phyloP scores from a whole-genome alignment of 2,113 vertebrate genomes.

The Chinchilla lanigera region DNA sequence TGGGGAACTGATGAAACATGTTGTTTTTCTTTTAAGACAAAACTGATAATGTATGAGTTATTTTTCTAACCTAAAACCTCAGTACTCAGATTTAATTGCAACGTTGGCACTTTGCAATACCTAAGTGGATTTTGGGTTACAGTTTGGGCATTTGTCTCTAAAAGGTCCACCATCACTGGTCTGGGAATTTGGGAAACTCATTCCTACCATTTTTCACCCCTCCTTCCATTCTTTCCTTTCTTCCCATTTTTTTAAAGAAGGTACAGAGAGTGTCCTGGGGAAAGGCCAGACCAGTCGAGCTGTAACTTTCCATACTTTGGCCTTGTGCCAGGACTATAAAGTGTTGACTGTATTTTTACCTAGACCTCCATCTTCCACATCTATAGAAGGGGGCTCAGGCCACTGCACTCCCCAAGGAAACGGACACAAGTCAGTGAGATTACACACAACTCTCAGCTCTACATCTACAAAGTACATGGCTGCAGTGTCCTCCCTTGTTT shows the following conservation, averaged over 20 bases:
- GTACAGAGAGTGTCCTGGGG: background rate
- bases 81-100: background rate
- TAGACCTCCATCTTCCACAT: background rate
- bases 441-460: background rate
- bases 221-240: background rate
- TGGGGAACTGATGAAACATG: background rate
- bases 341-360: background rate
- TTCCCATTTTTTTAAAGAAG: background rate
- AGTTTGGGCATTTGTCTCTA: background rate
- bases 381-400: background rate
- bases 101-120: background rate
- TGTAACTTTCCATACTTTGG: background rate
- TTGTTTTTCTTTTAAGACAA: background rate
- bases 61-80: background rate
- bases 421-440: background rate
- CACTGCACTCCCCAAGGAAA: background rate
- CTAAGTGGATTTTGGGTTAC: background rate
- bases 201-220: no score
- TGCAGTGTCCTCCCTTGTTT: background rate
- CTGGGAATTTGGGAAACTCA: background rate
- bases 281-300: background rate
- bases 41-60: background rate
- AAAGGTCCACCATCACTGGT: background rate
- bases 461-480: accelerated
- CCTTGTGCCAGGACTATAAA: background rate